Conservation (phyloP, 2,797 vertebrate genomes). For the Fistularia tabacaria region DNA sequence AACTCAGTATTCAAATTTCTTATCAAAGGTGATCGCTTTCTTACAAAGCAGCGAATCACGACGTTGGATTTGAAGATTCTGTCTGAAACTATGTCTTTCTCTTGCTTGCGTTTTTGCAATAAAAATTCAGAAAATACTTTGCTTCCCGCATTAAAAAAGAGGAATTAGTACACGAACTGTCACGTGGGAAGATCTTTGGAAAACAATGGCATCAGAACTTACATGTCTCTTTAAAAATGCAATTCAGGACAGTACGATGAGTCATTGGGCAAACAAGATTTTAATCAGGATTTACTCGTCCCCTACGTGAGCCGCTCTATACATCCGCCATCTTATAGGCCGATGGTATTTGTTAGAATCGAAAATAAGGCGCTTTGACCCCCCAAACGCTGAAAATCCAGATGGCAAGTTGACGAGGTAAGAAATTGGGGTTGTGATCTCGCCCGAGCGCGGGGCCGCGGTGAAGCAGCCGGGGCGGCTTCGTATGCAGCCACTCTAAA, state of each 20-base stretch:
- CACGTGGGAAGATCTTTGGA: too few relatives aligned
- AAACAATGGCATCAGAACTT: neutral
- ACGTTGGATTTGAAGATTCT: too few relatives aligned
- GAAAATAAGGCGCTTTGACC: slow-evolving; percentile 35
- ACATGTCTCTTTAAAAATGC: neutral
- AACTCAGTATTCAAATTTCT: too few relatives aligned
- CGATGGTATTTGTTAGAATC: slow-evolving; percentile 26
- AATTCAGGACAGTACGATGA: slow-evolving; percentile 3
- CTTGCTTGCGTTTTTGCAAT: too few relatives aligned
- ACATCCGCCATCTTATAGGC: slow-evolving; percentile 10
- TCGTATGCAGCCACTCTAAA: slow-evolving; percentile 17
- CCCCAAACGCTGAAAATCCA: slow-evolving; percentile 35
- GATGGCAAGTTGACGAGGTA: slow-evolving; percentile 40
- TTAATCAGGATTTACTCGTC: slow-evolving; percentile 34
- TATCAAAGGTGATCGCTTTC: too few relatives aligned
- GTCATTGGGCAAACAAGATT: slow-evolving; percentile 12
- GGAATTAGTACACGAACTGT: too few relatives aligned
- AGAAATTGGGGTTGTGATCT: slow-evolving; percentile 37
- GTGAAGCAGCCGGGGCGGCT: slow-evolving; percentile 29
- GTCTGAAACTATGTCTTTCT: too few relatives aligned
- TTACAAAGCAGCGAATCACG: too few relatives aligned
- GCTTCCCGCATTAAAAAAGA: too few relatives aligned
- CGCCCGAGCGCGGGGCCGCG: slow-evolving; percentile 11
- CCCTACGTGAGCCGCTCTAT: slow-evolving; percentile 7
- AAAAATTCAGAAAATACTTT: too few relatives aligned